Percentiles rank a stretch among this genome's conserved stretches.
Conservation (phyloP, 2,113 vertebrate species). For the Suricata suricatta region DNA sequence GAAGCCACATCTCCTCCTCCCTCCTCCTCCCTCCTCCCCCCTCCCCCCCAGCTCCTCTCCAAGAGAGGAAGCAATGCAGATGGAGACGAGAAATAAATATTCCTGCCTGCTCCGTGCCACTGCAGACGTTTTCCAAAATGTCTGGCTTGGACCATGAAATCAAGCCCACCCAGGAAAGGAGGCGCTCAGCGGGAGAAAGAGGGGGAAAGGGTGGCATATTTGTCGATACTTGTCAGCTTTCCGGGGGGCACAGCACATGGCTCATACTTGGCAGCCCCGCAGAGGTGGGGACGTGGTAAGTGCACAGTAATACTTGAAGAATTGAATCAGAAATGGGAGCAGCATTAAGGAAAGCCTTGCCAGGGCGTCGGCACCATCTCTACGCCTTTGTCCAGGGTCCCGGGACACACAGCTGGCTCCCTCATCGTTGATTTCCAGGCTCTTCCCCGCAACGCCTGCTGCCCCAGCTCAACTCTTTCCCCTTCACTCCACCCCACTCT, state of each 20-base stretch:
- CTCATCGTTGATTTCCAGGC: too few relatives aligned
- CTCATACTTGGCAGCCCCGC: constrained; percentile 69
- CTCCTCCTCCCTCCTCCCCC: constrained; percentile 69
- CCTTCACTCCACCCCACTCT: background rate
- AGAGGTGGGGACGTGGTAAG: constrained; percentile 69
- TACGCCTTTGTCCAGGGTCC: background rate
- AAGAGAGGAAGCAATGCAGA: constrained; percentile 83
- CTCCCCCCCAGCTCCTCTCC: constrained; percentile 65
- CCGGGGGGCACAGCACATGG: constrained; percentile 77
- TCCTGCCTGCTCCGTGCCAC: constrained; percentile 80
- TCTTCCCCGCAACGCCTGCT: background rate
- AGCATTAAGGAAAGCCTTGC: background rate
- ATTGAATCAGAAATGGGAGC: constrained; percentile 37
- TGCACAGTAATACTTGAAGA: constrained; percentile 69
- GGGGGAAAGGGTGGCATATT: constrained; percentile 78
- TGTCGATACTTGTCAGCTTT: constrained; percentile 76
- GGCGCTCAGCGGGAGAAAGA: constrained; percentile 77
- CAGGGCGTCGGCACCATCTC: background rate
- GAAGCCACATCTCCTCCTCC: constrained; percentile 75
- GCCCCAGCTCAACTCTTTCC: background rate
- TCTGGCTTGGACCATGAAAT: constrained; percentile 81
- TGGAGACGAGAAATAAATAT: constrained; percentile 83
- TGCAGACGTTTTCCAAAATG: constrained; percentile 80
- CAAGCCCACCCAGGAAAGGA: constrained; percentile 79
- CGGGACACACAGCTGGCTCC: background rate